Conservation (phyloP, 2,113 vertebrate species). For the Tragelaphus buxtoni region DNA sequence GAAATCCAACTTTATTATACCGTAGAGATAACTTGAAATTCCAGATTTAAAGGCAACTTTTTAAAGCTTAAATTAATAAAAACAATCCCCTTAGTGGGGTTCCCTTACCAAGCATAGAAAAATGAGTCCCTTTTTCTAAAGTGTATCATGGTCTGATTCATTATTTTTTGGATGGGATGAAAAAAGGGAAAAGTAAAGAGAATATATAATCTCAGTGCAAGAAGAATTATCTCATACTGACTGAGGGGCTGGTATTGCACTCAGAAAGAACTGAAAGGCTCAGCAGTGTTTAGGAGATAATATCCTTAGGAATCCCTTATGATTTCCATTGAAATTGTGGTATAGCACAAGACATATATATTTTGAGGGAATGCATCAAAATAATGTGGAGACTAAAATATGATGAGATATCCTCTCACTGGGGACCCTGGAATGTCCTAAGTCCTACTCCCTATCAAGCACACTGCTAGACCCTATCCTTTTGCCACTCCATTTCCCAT, state of each 20-base stretch:
- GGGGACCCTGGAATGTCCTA: background rate
- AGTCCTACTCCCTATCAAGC: background rate
- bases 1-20: background rate
- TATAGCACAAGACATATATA: background rate
- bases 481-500: too few species aligned
- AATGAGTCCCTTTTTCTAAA: background rate
- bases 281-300: fast-evolving
- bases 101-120: background rate
- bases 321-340: background rate
- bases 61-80: background rate
- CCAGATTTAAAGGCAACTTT: background rate
- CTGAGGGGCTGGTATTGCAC: background rate
- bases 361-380: background rate
- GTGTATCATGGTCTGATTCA: background rate
- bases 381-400: background rate
- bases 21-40: background rate
- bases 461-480: background rate
- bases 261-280: background rate
- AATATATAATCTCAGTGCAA: background rate
- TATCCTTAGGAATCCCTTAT: background rate
- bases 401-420: background rate
- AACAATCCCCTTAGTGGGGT: background rate
- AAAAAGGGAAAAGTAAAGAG: background rate
- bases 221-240: background rate
- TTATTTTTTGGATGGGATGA: background rate